Base-by-base conservation (phyloP, 2,888 invertebrate species). In the Stenchaetothrips biformis region DNA sequence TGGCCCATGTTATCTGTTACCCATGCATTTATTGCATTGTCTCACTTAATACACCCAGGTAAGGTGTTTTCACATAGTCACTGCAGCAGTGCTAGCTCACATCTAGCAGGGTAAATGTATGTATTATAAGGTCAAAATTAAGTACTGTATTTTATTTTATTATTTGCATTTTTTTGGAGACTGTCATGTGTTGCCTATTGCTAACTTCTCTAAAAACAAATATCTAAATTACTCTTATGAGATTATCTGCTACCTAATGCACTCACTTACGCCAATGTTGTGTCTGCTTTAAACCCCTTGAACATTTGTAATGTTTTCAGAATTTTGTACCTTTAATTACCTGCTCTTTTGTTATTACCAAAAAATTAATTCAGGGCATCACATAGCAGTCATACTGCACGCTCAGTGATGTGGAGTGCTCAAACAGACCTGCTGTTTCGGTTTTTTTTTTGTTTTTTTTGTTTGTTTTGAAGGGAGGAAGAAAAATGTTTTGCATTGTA, bases 101-200 rank as follows among this genome's bases (percentile, higher is more conserved):
- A 67, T 67, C 67, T n/a, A 21, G 21, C 67, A 67, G 67, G 67
- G 67, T 67, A 67, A 67, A 9, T 67, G 67, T 67, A 67, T 67
- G 53, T 67, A 67, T 21, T 21, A 7, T 67, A 21, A 21, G 21
- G 18, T 67, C n/a, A 67, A 67, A 67, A 67, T 53, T 21, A 67
- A 67, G 67, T 67, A 67, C 67, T 67, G 18, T 67, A 21, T 67
- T n/a, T 67, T 67, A 37, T 21, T 9, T 37, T 37, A 37, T 37
- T 67, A 18, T 67, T 67, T 67, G 67, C 67, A 67, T 21, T 21
- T 67, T 21, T n/a, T 21, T n/a, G 21, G 67, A 21, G 21, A 67
- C 67, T 67, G 67, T 67, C 4, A 67, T 67, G 67, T 67, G 67
- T 21, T 67, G 67, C 67, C 67, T 21, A 21, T 21, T 2, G 9